phyloP scores from a whole-genome alignment of 2,113 vertebrate genomes.

The Mustelus asterias region DNA sequence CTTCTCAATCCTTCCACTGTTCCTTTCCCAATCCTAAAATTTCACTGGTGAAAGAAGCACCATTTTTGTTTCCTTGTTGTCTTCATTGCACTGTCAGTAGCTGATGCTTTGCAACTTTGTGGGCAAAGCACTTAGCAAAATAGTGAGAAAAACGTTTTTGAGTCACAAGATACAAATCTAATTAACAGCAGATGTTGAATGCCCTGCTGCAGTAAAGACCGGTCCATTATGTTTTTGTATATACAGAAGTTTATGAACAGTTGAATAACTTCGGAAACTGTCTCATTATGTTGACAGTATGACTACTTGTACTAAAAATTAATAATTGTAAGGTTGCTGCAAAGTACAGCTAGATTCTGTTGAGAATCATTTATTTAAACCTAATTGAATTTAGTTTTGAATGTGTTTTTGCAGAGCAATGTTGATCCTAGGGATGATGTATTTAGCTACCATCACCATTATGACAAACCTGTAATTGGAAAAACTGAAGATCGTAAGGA shows the following conservation, averaged over 20 bases:
- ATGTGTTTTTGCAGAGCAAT: conserved; percentile 69
- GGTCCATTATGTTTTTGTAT: neutral
- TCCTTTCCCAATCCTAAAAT: neutral
- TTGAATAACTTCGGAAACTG: neutral
- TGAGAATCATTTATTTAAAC: neutral
- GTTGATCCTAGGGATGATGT: conserved; percentile 96
- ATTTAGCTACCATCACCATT: conserved; percentile 95
- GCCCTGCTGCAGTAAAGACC: neutral
- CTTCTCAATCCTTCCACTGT: neutral
- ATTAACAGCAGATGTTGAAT: neutral
- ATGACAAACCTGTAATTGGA: conserved; percentile 84
- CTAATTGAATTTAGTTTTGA: neutral
- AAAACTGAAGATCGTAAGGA: conserved; percentile 98
- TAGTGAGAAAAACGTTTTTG: neutral
- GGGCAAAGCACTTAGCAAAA: no score
- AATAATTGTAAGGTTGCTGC: neutral
- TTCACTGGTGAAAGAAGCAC: neutral
- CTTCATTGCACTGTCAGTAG: neutral
- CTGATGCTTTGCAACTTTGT: neutral
- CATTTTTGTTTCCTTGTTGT: neutral
- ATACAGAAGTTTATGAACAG: neutral
- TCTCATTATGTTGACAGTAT: neutral
- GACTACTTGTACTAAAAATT: neutral
- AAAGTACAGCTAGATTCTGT: neutral
- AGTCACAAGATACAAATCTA: neutral